These are phyloP conservation scores for Mus minutoides DNA, from an alignment of 2,797 vertebrate genomes.

Conservation along the genomic window DNA sequence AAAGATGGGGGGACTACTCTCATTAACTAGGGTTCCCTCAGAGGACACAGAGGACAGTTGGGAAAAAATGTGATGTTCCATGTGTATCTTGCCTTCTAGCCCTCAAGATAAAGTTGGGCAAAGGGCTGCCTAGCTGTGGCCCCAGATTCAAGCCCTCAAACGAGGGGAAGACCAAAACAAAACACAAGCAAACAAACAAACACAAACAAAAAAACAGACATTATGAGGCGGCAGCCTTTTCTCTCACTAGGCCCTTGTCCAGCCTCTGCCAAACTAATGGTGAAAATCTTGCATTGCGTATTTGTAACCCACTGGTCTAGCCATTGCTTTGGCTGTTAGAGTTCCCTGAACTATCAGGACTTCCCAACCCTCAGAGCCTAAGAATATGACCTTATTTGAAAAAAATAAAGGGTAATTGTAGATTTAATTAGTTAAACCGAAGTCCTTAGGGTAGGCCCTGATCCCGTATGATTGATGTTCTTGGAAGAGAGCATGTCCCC, in stretches of 20 bases:
- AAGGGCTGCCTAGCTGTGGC: neutral
- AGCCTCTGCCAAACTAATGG: neutral
- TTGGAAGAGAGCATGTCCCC: neutral
- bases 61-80: neutral
- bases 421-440: neutral
- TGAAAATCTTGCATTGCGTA: neutral
- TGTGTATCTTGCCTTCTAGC: neutral
- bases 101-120: neutral
- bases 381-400: neutral
- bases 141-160: too few relatives aligned
- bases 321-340: neutral
- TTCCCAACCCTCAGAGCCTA: neutral
- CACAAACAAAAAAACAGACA: neutral
- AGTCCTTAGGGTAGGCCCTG: neutral
- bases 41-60: neutral
- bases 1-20: neutral
- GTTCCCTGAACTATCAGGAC: neutral
- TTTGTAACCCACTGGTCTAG: neutral
- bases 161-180: neutral
- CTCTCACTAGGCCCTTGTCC: neutral
- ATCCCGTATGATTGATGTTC: neutral
- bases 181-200: neutral
- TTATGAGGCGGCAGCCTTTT: too few relatives aligned
- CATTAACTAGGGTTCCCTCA: neutral
- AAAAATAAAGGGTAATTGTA: neutral